Evolutionary conservation across 92 coral and sea anemone genomes (phyloP).

Genomic region (Nematostella vectensis): DNA sequence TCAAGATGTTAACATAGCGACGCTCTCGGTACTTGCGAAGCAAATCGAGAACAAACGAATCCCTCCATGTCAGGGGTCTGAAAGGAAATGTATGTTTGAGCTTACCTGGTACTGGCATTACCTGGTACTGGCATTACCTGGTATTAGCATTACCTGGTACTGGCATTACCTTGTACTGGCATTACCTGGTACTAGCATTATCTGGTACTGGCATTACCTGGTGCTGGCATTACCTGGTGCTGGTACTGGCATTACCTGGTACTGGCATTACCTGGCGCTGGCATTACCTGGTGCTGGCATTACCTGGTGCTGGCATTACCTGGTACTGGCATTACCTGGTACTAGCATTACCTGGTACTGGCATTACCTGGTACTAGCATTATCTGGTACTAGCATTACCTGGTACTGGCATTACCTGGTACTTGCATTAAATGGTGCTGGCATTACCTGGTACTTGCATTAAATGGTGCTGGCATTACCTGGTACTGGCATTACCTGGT

Average conservation of each 20-base stretch:
- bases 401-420: constrained; percentile 51
- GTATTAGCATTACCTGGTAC: constrained; percentile 47
- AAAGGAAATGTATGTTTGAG: not conserved
- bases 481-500: constrained; percentile 51
- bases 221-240: constrained; percentile 48
- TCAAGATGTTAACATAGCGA: constrained; percentile 40
- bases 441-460: constrained; percentile 47
- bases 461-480: constrained; percentile 59
- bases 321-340: constrained; percentile 51
- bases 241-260: too few species aligned
- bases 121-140: constrained; percentile 63
- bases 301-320: constrained; percentile 61
- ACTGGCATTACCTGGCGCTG: constrained; percentile 54
- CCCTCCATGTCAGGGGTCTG: constrained; percentile 30
- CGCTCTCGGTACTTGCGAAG: constrained; percentile 48
- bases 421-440: constrained; percentile 44
- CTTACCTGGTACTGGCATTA: too few species aligned
- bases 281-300: constrained; percentile 47
- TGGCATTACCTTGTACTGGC: constrained; percentile 48
- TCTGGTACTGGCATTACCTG: constrained; percentile 61
- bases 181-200: constrained; percentile 46
- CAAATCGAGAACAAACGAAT: constrained; percentile 27
- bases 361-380: constrained; percentile 47
- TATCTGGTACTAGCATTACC: constrained; percentile 60
- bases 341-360: constrained; percentile 46